phyloP scores from a whole-genome alignment of 2,888 invertebrate genomes.

The Papilio elwesi region DNA sequence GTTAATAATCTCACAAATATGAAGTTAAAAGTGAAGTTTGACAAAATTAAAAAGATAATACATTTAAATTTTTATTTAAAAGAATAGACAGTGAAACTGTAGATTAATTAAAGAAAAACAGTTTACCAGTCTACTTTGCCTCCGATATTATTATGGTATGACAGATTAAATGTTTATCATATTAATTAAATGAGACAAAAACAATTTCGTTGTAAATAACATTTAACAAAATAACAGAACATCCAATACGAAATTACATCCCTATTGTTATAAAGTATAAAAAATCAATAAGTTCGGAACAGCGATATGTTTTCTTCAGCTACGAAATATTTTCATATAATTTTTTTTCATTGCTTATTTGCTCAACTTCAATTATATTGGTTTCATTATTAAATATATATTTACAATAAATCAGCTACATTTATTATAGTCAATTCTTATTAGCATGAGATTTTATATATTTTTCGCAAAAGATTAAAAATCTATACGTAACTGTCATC shows the following conservation, averaged over 20 bases:
- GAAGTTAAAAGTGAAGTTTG: no score
- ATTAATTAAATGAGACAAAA: neutral
- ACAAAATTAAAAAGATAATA: no score
- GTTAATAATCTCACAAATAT: no score
- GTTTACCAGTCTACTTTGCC: constrained; percentile 30
- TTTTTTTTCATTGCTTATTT: neutral
- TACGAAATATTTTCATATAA: constrained; percentile 14
- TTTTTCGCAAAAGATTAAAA: neutral
- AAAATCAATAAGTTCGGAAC: neutral
- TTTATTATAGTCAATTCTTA: neutral
- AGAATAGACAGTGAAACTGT: no score
- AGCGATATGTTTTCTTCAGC: constrained; percentile 16
- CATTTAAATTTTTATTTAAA: no score
- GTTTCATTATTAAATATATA: constrained; percentile 11
- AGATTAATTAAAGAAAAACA: constrained; percentile 19
- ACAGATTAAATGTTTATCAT: constrained; percentile 35
- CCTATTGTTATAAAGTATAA: neutral
- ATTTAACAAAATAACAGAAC: neutral
- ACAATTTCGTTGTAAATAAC: constrained; percentile 2
- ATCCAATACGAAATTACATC: neutral
- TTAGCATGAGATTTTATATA: neutral
- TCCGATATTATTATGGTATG: constrained; percentile 16
- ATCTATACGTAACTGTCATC: neutral
- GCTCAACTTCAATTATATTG: neutral
- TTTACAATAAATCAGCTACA: constrained; percentile 19